Percentiles rank a stretch among this genome's conserved stretches.
Conservation (phyloP, 1,140 invertebrate species). For the Drosophila kohkoa region DNA sequence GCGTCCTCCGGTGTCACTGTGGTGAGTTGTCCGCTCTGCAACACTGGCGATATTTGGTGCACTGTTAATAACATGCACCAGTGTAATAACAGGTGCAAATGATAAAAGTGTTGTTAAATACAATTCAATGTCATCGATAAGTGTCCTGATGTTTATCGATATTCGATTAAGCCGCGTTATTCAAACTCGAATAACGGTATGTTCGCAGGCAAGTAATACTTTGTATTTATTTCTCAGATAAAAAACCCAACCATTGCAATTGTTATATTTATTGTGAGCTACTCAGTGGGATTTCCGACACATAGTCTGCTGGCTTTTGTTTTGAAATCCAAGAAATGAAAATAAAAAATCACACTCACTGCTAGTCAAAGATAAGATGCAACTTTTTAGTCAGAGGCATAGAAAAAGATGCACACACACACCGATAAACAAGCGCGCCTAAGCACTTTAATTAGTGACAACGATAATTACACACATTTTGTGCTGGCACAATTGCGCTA, state of each 20-base stretch:
- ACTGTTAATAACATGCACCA: conserved; percentile 17
- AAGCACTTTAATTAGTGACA: conserved; percentile 78
- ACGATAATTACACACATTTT: conserved; percentile 78
- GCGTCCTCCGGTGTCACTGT: no score
- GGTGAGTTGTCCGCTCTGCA: not conserved
- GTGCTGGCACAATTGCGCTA: conserved; percentile 58
- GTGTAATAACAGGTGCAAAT: not conserved
- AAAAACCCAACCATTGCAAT: not conserved
- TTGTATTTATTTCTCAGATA: not conserved
- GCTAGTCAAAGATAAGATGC: conserved; percentile 22
- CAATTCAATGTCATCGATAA: not conserved
- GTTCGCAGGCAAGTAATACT: no score
- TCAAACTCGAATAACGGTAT: not conserved
- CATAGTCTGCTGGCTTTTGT: conserved; percentile 10
- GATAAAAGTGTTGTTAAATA: conserved; percentile 15
- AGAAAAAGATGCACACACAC: conserved; percentile 18
- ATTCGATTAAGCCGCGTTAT: not conserved
- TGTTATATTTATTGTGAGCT: conserved; percentile 1
- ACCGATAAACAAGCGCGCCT: conserved; percentile 3
- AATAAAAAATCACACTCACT: conserved; percentile 7
- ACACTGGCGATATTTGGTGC: not conserved
- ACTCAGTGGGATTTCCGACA: conserved; percentile 36
- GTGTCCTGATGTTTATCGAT: not conserved
- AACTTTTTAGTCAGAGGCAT: conserved; percentile 22
- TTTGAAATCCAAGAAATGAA: conserved; percentile 25